Conservation (phyloP, 2,888 invertebrate genomes). For the Patella pellucida region DNA sequence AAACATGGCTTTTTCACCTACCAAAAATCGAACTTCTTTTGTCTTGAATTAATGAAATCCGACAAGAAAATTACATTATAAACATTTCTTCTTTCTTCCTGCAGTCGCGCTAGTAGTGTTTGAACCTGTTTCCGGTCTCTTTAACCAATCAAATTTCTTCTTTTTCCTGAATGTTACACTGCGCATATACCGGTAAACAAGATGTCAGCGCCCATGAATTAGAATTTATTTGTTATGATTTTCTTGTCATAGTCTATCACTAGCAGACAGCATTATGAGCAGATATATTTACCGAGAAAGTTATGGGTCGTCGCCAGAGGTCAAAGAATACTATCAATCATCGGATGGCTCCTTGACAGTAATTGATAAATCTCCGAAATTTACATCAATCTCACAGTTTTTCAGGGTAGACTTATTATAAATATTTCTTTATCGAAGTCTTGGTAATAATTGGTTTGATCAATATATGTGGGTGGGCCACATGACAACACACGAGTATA, state of each 20-base stretch:
- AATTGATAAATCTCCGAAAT: conserved; percentile 33
- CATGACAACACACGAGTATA: too few relatives aligned
- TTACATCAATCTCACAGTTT: conserved; percentile 38
- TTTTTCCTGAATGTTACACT: neutral
- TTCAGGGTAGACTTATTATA: conserved; percentile 31
- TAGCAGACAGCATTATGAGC: neutral
- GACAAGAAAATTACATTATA: too few relatives aligned
- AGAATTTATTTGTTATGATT: neutral
- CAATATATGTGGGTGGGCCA: too few relatives aligned
- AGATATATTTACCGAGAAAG: conserved; percentile 24
- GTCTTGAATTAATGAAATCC: too few relatives aligned
- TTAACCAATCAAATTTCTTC: neutral
- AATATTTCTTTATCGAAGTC: too few relatives aligned
- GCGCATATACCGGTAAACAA: conserved; percentile 17
- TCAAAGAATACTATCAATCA: conserved; percentile 34
- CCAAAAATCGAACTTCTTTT: too few relatives aligned
- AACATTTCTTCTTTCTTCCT: neutral
- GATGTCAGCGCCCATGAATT: conserved; percentile 21
- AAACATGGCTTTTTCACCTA: too few relatives aligned
- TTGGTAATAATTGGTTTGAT: too few relatives aligned
- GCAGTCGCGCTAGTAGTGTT: neutral
- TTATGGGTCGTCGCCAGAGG: conserved; percentile 36
- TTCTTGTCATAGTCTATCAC: neutral
- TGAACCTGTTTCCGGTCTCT: neutral
- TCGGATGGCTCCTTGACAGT: conserved; percentile 25